Evolutionary conservation across 37 sponge, comb jelly and placozoan species (phyloP).

Genomic region (Ephydatia muelleri): DNA sequence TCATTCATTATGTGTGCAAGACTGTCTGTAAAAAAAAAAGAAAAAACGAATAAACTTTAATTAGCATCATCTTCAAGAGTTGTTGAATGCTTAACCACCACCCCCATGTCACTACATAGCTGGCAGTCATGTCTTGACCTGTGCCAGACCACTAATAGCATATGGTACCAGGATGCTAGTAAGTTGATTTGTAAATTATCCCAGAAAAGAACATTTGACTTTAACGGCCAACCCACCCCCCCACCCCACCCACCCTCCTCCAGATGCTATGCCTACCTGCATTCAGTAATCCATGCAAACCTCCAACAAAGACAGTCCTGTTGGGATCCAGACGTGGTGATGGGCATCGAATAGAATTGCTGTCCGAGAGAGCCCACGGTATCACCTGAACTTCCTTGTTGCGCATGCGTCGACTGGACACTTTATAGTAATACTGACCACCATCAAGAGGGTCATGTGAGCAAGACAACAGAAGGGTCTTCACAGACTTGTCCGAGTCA

Average conservation of each 20-base stretch:
- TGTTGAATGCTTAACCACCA: not conserved
- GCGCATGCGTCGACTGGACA: constrained; percentile 85
- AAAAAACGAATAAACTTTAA: constrained; percentile 17
- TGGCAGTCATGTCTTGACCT: not conserved
- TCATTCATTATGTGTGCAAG: constrained; percentile 96
- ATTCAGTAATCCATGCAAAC: constrained; percentile 96
- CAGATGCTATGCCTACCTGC: constrained; percentile 78
- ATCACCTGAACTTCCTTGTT: constrained; percentile 99
- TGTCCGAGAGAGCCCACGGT: constrained; percentile 97
- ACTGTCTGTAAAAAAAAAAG: constrained; percentile 45
- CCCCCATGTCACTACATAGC: not conserved
- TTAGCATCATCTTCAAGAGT: not conserved
- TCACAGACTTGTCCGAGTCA: constrained; percentile 86
- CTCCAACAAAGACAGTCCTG: constrained; percentile 97
- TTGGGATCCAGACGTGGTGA: constrained; percentile 91
- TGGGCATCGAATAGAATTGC: constrained; percentile 91
- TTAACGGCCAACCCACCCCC: not conserved
- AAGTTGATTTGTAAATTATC: no score
- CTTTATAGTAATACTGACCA: constrained; percentile 86
- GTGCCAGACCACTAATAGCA: not conserved
- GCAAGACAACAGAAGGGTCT: constrained; percentile 77
- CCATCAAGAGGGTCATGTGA: constrained; percentile 80
- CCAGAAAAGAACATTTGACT: not conserved
- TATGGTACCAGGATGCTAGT: not conserved
- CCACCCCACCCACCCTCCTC: not conserved